Conservation (phyloP, 2,797 vertebrate species). For the Micrastur ruficollis region DNA sequence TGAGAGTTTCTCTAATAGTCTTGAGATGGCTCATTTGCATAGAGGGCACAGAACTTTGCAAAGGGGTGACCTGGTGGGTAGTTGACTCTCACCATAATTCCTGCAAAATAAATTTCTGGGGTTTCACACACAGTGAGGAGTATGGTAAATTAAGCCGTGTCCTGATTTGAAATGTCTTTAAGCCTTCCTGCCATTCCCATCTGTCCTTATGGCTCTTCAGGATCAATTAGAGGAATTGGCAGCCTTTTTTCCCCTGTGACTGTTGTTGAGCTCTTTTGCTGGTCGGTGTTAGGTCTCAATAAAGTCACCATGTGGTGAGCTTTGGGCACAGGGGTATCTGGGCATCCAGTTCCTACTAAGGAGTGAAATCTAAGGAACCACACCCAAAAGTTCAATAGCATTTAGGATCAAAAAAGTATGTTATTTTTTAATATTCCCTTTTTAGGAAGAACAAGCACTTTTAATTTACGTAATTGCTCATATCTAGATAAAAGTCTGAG, state of each 20-base stretch:
- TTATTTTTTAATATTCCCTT: neutral
- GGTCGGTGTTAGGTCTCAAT: neutral
- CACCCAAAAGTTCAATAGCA: neutral
- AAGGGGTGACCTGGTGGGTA: neutral
- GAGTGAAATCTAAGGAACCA: neutral
- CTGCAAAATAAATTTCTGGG: neutral
- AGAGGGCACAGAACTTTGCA: neutral
- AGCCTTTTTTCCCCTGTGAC: rapidly evolving
- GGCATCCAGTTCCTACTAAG: neutral
- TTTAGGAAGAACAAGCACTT: neutral
- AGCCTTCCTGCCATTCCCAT: neutral
- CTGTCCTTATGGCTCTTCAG: neutral
- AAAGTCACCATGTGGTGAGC: neutral
- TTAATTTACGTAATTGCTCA: neutral
- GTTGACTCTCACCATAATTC: neutral
- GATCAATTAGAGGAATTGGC: neutral
- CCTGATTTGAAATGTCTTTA: neutral
- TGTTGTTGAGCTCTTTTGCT: neutral
- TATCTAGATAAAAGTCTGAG: conserved; percentile 10
- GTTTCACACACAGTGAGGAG: neutral
- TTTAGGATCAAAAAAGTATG: neutral
- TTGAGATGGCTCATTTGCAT: neutral
- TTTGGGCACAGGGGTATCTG: neutral
- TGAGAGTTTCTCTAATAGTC: neutral
- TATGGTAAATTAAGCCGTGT: neutral